Base-by-base conservation (phyloP, 2,797 vertebrate species). In the Neomorphus geoffroyi region DNA sequence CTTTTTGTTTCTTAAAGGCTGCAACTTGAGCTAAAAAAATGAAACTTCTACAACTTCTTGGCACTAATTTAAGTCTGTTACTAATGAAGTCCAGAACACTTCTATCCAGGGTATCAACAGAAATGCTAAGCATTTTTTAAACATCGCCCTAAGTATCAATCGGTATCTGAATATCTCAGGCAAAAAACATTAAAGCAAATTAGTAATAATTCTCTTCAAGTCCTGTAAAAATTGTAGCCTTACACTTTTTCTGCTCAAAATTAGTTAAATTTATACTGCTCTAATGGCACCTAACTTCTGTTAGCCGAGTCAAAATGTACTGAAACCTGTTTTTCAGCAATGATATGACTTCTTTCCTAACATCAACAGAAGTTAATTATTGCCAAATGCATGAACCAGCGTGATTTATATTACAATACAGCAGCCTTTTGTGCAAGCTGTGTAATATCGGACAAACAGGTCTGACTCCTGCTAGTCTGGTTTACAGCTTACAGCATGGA, bases 401-500 rank as follows among this genome's bases (percentile, higher is more conserved):
- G 51, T 58, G 23, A 86, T 87, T 88, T 88, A 35, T 56, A 83
- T 46, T 35, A 72, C 67, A 90, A 88, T 56, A 89, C 79, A 88
- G 62, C 21, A 92, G 56, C 32, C 51, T 39, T 62, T 75, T 58
- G 21, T 46, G 58, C 64, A 94, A 39, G 41, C 35, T 86, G 80
- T 81, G 74, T 82, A 80, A 46, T 48, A 86, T 48, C 57, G 81
- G 81, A 86, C 86, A 80, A 92, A 75, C 74, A 94, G 69, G 72
- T 80, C 57, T 90, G 61, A 85, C 71, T 88, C 81, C 64, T 54
- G 61, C 45, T 80, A 80, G 53, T 54, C 51, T 78, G 56, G 43
- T 57, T 95, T 80, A 72, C 71, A 90, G 13, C 80, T 95, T 80
- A 69, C 71, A 90, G 13, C 75, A 80, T 5, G 19, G 41, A 91